A percentile compares a stretch with the other conserved stretches of the same genome.
Evolutionary conservation across 1,140 invertebrate genomes (phyloP).

Genomic region (Tribolium castaneum): DNA sequence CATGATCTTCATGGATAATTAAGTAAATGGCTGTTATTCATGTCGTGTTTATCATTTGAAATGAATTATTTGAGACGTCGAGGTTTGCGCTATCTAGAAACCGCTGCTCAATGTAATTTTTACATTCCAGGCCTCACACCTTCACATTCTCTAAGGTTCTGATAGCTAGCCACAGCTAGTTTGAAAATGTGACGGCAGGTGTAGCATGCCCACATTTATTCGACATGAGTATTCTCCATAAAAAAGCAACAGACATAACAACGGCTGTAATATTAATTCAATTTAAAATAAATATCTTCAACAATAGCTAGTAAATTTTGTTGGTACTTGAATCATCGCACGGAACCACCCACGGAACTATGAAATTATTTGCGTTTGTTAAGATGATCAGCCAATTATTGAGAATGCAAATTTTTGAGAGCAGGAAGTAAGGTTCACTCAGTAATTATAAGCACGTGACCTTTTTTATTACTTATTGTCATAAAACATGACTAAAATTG

Average conservation of each 20-base stretch:
- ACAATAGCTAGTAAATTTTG: not conserved
- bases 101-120: conserved; percentile 29
- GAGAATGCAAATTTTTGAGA: not conserved
- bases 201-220: conserved; percentile 39
- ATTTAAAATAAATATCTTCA: not conserved
- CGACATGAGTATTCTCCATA: not conserved
- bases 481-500: not conserved
- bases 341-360: too few relatives aligned
- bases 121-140: conserved; percentile 38
- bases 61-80: not conserved
- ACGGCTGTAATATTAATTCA: not conserved
- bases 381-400: not conserved
- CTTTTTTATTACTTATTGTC: not conserved
- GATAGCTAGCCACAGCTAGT: conserved; percentile 2
- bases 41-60: not conserved
- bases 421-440: not conserved
- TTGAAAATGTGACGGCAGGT: conserved; percentile 35
- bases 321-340: not conserved
- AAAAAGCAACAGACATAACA: not conserved
- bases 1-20: not conserved
- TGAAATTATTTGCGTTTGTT: too few relatives aligned
- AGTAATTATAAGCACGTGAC: not conserved
- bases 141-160: conserved; percentile 5
- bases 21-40: not conserved
- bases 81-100: conserved; percentile 31